Conservation (phyloP, 37 sponge, comb jelly and placozoan genomes). For the Cladorhizidae sp. region DNA sequence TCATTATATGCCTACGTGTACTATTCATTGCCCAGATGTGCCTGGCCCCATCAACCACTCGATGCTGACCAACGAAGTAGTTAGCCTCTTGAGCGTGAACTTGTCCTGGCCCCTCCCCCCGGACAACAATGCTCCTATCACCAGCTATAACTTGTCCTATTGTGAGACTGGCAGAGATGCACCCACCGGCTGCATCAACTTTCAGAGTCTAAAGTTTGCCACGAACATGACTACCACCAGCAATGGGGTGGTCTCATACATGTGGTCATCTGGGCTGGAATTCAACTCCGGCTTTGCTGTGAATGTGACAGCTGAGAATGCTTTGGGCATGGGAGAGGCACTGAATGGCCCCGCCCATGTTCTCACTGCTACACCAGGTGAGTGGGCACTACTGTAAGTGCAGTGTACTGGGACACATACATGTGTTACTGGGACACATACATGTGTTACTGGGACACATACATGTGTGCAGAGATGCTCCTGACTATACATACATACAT, state of each 20-base stretch:
- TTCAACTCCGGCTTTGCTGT: not conserved
- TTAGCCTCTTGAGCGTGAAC: not conserved
- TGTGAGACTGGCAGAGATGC: not conserved
- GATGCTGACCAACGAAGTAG: not conserved
- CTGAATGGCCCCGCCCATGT: not conserved
- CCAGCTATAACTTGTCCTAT: constrained; percentile 9
- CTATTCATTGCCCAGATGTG: constrained; percentile 18
- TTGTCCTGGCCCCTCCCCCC: constrained; percentile 25
- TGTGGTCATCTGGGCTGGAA: not conserved
- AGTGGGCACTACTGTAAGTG: not conserved
- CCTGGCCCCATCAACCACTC: constrained; percentile 24
- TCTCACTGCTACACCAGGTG: constrained; percentile 3
- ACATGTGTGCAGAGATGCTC: too few relatives aligned
- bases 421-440: too few relatives aligned
- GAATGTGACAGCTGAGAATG: not conserved
- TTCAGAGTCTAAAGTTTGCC: too few relatives aligned
- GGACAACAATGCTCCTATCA: constrained; percentile 41
- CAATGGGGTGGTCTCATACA: too few relatives aligned
- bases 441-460: too few relatives aligned
- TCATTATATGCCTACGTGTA: too few relatives aligned
- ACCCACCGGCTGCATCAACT: too few relatives aligned
- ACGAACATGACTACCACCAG: too few relatives aligned
- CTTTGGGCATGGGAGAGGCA: constrained; percentile 3
- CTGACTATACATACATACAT: too few relatives aligned
- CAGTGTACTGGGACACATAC: too few relatives aligned